These are phyloP conservation scores for Protula sp. DNA, from an alignment of 2,888 invertebrate species.

Conservation along the genomic window DNA sequence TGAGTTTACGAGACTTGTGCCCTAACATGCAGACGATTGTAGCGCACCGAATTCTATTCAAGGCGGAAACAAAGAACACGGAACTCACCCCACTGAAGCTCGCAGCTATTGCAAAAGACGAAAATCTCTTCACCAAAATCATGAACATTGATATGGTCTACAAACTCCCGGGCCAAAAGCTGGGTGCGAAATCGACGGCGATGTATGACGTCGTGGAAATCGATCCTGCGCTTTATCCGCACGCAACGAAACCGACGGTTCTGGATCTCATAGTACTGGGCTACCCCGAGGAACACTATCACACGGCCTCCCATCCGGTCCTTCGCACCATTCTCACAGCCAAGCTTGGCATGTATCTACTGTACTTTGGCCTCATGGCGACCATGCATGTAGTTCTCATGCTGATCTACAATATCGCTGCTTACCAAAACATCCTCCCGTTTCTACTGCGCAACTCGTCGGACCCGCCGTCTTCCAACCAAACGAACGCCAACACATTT, in stretches of 20 bases:
- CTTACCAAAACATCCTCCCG: neutral
- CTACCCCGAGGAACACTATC: neutral
- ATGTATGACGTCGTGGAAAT: neutral
- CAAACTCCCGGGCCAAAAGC: neutral
- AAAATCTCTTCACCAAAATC: neutral
- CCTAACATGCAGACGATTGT: neutral
- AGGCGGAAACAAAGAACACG: neutral
- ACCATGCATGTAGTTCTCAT: neutral
- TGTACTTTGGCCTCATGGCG: neutral
- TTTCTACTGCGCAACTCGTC: neutral
- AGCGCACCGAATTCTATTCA: neutral
- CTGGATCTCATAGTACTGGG: neutral
- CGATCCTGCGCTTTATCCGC: neutral
- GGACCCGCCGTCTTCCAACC: too few species aligned
- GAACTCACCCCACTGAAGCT: neutral
- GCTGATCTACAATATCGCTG: neutral
- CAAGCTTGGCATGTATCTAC: neutral
- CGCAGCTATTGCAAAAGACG: neutral
- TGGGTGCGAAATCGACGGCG: neutral
- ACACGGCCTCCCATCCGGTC: neutral
- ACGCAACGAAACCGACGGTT: neutral
- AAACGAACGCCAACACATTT: neutral
- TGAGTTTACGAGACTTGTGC: neutral
- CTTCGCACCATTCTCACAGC: neutral
- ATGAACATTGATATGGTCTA: neutral